A percentile compares a stretch with the other conserved stretches of the same genome.
These are phyloP conservation scores for Atrina japonica DNA, from an alignment of 2,888 invertebrate species.

Conservation along the genomic window DNA sequence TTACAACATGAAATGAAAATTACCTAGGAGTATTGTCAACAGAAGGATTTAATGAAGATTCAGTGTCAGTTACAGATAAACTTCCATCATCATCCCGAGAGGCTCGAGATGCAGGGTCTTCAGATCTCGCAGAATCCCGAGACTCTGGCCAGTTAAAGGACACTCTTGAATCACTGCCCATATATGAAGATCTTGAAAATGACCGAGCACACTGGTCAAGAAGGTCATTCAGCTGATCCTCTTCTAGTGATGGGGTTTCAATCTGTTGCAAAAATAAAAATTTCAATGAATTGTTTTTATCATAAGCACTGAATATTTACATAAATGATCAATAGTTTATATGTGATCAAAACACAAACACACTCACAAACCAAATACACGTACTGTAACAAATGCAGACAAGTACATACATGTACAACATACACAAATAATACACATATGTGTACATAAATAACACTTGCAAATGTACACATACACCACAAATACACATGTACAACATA, in stretches of 20 bases:
- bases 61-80: constrained; percentile 46
- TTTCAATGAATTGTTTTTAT: no score
- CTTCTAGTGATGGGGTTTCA: constrained; percentile 68
- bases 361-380: background rate
- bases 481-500: no score
- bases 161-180: constrained; percentile 52
- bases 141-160: constrained; percentile 43
- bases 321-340: no score
- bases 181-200: constrained; percentile 60
- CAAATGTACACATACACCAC: no score
- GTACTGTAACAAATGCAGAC: background rate
- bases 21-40: constrained; percentile 62
- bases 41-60: constrained; percentile 47
- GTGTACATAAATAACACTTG: background rate
- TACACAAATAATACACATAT: background rate
- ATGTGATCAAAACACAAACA: background rate
- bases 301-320: no score
- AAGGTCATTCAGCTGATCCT: constrained; percentile 72
- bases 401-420: constrained; percentile 1
- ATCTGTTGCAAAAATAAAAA: constrained; percentile 49
- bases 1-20: background rate
- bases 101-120: constrained; percentile 8
- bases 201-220: constrained; percentile 76
- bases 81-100: constrained; percentile 1
- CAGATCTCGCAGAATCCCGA: constrained; percentile 15